Percentiles rank a stretch among this genome's conserved stretches.
Conservation (phyloP, 2,113 vertebrate species). For the Pantherophis guttatus region DNA sequence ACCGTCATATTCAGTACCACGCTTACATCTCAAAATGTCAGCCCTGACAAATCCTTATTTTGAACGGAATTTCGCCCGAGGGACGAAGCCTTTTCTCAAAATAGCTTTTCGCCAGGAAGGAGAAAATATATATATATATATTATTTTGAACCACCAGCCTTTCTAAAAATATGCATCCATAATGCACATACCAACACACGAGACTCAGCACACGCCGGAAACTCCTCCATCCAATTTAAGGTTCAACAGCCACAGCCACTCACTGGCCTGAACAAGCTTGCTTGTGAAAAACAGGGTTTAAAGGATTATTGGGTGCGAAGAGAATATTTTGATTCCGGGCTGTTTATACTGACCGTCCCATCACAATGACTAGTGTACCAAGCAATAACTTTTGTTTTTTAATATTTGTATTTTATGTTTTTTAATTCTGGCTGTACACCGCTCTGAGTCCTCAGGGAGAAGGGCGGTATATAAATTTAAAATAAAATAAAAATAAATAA, state of each 20-base stretch:
- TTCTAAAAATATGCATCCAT: neutral
- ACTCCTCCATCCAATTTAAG: neutral
- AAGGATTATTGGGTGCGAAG: neutral
- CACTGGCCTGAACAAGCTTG: too few relatives aligned
- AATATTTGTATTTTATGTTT: too few relatives aligned
- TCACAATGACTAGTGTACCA: neutral
- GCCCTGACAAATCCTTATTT: neutral
- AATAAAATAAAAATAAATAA: too few relatives aligned
- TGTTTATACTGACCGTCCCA: neutral
- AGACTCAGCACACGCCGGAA: neutral
- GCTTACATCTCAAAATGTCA: neutral
- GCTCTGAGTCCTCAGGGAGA: too few relatives aligned
- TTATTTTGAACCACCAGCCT: neutral
- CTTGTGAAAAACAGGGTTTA: neutral
- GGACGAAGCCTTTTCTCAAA: neutral
- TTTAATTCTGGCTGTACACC: too few relatives aligned
- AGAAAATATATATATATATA: too few relatives aligned
- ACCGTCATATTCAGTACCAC: neutral
- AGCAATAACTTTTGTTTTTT: too few relatives aligned
- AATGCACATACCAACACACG: neutral
- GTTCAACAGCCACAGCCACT: neutral
- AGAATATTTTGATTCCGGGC: neutral
- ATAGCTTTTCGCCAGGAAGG: neutral
- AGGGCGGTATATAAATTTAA: too few relatives aligned
- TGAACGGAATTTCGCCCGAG: neutral